Evolutionary conservation across 2,888 invertebrate genomes (phyloP), one percentile per base, ranked within the genome.

Genomic region (Leptura quadrifasciata): DNA sequence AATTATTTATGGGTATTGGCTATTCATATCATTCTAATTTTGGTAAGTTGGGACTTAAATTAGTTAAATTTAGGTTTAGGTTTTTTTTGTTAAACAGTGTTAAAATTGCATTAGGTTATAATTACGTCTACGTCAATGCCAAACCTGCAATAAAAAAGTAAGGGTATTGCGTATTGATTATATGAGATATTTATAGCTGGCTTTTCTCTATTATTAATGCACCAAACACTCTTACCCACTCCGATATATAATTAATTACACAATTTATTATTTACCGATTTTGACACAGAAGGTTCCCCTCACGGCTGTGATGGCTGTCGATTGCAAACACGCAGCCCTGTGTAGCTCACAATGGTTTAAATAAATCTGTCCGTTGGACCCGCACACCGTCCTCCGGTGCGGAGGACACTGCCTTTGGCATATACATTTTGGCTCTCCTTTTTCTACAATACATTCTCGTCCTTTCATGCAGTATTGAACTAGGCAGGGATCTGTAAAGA

Each of bases 331-430:
- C 18, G 93, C 92, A 2, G 92, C 91, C 72, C 92, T 89, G 84
- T 93, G 93, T 47, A 94, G 89, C 83, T 93, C 93, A 87, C 94
- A 94, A 86, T 93, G 93, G 87, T 93, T 94, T 64, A 91, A 90
- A 86, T 94, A 94, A 76, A 93, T 90, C 83, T 91, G 90, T n/a
- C 93, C 93, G 85, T 94, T 93, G 39, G 92, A 92, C 73, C 93
- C 94, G 84, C 94, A 94, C 69, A 94, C 92, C 54, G 91, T 89
- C 87, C 92, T 91, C 83, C 91, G 90, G 80, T 91, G 91, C 86
- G 78, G 90, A 89, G 87, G 92, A 92, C 93, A 93, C 80, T 90
- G 90, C 77, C 90, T 89, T 78, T 91, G 91, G 88, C 94, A 94
- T 65, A 92, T 90, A 87, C 94, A 94, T 70, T 91, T 88, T 17